A percentile compares a stretch with the other conserved stretches of the same genome.
These are phyloP conservation scores for Gallinago undulata DNA, from an alignment of 2,113 vertebrate genomes.

Conservation along the genomic window DNA sequence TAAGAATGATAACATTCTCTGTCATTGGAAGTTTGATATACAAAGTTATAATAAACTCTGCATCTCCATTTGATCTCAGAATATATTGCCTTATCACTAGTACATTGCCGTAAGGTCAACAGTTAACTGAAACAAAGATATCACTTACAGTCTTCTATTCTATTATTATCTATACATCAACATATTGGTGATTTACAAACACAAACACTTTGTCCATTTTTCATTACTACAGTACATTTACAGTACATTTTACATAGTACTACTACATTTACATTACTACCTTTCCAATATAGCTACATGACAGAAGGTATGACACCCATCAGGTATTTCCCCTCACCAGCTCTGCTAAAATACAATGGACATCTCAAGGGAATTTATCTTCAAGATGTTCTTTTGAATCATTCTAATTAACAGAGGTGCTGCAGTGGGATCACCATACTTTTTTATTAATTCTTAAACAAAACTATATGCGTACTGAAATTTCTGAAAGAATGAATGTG, in stretches of 20 bases:
- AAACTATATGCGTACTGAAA: background rate
- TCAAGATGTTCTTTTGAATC: background rate
- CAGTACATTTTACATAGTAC: no score
- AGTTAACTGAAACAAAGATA: background rate
- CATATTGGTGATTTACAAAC: background rate
- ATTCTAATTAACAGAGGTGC: background rate
- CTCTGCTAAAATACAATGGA: background rate
- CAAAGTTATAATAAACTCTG: background rate
- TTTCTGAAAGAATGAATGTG: background rate
- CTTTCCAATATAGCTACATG: background rate
- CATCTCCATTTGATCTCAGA: background rate
- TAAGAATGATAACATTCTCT: background rate
- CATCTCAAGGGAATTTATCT: background rate
- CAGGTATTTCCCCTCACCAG: background rate
- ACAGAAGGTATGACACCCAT: background rate
- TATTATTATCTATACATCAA: background rate
- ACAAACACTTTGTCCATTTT: background rate
- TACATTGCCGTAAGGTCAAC: background rate
- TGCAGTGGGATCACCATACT: background rate
- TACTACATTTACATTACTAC: background rate
- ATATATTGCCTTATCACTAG: no score
- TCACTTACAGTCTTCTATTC: background rate
- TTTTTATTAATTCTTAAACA: background rate
- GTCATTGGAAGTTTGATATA: background rate
- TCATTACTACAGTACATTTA: accelerated